Percentiles rank a stretch among this genome's conserved stretches.
Conservation (phyloP, 53 echinoderm and acorn worm genomes). For the Holothuria leucospilota region DNA sequence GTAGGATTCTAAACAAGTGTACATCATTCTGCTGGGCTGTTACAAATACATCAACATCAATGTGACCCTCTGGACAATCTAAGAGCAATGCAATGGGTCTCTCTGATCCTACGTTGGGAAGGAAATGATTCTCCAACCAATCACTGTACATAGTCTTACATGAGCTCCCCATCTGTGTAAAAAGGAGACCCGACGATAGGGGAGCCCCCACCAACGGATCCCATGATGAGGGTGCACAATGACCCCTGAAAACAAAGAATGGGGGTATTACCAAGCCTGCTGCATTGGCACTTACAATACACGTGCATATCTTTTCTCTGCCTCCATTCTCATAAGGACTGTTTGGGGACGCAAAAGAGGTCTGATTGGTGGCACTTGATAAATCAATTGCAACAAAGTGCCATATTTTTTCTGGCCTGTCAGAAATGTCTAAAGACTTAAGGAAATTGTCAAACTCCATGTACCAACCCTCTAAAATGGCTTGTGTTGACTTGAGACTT, state of each 20-base stretch:
- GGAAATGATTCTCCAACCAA: constrained; percentile 69
- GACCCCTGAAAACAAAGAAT: constrained; percentile 66
- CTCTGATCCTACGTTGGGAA: constrained; percentile 43
- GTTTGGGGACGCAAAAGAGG: background rate
- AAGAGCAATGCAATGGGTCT: constrained; percentile 58
- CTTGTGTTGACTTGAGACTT: constrained; percentile 36
- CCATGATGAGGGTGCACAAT: constrained; percentile 48
- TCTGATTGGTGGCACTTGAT: background rate
- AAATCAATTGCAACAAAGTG: constrained; percentile 51
- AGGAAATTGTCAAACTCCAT: constrained; percentile 58
- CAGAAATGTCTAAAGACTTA: constrained; percentile 38
- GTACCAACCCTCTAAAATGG: constrained; percentile 63
- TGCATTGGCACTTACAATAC: constrained; percentile 52
- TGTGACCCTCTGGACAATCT: constrained; percentile 51
- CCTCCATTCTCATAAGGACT: background rate
- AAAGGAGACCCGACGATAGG: constrained; percentile 41
- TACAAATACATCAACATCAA: constrained; percentile 56
- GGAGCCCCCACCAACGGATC: constrained; percentile 62
- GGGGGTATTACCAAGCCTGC: constrained; percentile 63
- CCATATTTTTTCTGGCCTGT: constrained; percentile 57
- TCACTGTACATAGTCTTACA: constrained; percentile 53
- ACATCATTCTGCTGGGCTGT: constrained; percentile 61
- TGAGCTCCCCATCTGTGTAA: constrained; percentile 51
- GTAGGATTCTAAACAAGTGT: constrained; percentile 57
- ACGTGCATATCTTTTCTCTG: constrained; percentile 35